These are phyloP conservation scores for Lycocorax pyrrhopterus DNA, from an alignment of 2,113 vertebrate genomes.

Conservation along the genomic window DNA sequence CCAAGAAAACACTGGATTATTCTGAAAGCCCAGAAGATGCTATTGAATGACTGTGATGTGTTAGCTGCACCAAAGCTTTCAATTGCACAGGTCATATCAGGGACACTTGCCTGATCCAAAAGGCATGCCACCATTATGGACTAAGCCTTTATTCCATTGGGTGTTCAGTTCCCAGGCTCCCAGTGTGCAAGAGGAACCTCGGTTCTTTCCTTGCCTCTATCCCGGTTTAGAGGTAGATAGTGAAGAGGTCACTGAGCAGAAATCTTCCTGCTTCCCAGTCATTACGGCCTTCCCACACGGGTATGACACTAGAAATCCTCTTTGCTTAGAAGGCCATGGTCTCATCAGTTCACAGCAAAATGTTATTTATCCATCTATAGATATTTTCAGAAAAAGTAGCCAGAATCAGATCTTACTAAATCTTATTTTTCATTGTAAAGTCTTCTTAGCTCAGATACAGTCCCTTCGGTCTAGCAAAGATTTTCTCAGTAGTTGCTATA, in stretches of 20 bases:
- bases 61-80: background rate
- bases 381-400: background rate
- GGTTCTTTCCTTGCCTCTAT: background rate
- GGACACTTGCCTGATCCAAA: background rate
- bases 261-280: background rate
- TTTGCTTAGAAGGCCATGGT: background rate
- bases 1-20: background rate
- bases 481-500: background rate
- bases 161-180: background rate
- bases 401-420: background rate
- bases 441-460: background rate
- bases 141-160: background rate
- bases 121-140: background rate
- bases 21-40: background rate
- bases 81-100: background rate
- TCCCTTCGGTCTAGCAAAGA: background rate
- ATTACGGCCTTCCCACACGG: fast-evolving
- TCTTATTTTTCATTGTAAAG: background rate
- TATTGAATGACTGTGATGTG: background rate
- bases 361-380: background rate
- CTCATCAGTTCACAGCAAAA: background rate
- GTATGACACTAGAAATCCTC: background rate
- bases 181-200: background rate
- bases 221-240: background rate
- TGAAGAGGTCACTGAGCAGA: background rate